These are phyloP conservation scores for Micrasema minimum DNA, from an alignment of 1,140 invertebrate species.

Conservation along the genomic window DNA sequence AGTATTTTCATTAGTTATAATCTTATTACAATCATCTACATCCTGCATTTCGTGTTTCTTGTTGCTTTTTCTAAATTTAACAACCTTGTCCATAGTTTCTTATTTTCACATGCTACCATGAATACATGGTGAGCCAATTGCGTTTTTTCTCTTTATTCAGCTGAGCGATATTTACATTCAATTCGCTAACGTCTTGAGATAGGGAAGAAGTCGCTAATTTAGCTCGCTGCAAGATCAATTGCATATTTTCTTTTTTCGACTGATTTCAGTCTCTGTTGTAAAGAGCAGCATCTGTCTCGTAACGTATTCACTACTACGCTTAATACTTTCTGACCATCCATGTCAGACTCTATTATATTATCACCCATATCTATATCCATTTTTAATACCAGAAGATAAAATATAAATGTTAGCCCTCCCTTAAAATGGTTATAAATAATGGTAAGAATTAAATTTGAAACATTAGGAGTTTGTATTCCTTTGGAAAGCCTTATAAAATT, in stretches of 20 bases:
- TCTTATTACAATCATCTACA: slow-evolving; percentile 11
- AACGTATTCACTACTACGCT: slow-evolving; percentile 82
- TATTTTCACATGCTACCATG: slow-evolving; percentile 84
- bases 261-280: slow-evolving; percentile 74
- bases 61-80: slow-evolving; percentile 66
- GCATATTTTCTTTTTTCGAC: slow-evolving; percentile 81
- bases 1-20: slow-evolving; percentile 52
- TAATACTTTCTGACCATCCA: slow-evolving; percentile 66
- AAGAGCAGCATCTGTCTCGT: slow-evolving; percentile 78
- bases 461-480: no score
- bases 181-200: slow-evolving; percentile 62
- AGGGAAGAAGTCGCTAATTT: slow-evolving; percentile 53
- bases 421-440: not conserved
- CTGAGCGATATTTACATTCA: slow-evolving; percentile 72
- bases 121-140: slow-evolving; percentile 79
- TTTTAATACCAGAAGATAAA: slow-evolving; percentile 2
- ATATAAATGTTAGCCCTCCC: not conserved
- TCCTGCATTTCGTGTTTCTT: slow-evolving; percentile 66
- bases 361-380: slow-evolving; percentile 20
- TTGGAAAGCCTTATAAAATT: no score
- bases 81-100: slow-evolving; percentile 79
- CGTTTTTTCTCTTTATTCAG: slow-evolving; percentile 77
- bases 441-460: not conserved
- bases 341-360: not conserved
- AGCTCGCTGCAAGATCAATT: slow-evolving; percentile 68